A percentile compares a stretch with the other conserved stretches of the same genome.
phyloP scores from a whole-genome alignment of 2,797 vertebrate species.

The Pseudomugil gertrudae region DNA sequence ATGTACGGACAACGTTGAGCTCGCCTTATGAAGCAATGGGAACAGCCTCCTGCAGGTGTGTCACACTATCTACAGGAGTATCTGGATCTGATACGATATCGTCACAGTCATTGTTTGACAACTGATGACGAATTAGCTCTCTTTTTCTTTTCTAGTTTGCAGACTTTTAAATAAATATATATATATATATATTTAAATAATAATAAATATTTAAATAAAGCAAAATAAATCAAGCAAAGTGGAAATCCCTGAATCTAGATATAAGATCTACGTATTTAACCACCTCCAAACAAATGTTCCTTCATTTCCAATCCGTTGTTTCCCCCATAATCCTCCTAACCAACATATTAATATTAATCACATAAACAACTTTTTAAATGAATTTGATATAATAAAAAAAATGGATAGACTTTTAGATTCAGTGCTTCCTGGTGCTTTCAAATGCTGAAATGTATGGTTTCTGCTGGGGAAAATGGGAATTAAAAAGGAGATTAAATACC shows the following conservation, averaged over 20 bases:
- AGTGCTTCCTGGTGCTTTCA: background rate
- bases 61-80: slow-evolving; percentile 32
- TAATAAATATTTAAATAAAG: no score
- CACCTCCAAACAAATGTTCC: background rate
- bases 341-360: background rate
- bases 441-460: background rate
- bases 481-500: no score
- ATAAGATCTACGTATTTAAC: background rate
- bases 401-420: background rate
- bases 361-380: background rate
- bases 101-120: slow-evolving; percentile 7
- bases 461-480: background rate
- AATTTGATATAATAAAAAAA: background rate
- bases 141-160: background rate
- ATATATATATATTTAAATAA: no score
- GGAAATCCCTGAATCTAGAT: background rate
- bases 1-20: slow-evolving; percentile 58
- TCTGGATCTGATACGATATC: slow-evolving; percentile 43
- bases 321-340: background rate
- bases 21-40: slow-evolving; percentile 63
- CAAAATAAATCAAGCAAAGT: background rate
- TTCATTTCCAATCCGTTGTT: background rate
- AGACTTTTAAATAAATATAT: no score
- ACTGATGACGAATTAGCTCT: no score
- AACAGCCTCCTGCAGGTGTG: slow-evolving; percentile 66